Conservation (phyloP, 2,797 vertebrate genomes). For the Enteromius treurensis region DNA sequence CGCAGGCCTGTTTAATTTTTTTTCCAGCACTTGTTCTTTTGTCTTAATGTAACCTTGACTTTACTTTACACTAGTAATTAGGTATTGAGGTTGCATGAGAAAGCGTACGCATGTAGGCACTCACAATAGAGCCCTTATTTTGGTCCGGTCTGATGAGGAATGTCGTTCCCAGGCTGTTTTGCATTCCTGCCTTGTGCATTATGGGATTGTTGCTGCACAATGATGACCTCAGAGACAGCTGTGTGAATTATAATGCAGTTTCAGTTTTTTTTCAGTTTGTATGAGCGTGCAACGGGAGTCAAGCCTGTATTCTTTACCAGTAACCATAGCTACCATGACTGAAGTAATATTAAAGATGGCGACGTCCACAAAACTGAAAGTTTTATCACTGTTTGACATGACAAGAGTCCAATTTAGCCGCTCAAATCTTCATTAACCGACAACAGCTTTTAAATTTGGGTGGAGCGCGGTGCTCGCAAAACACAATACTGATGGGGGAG, state of each 20-base stretch:
- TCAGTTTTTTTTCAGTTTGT: too few species aligned
- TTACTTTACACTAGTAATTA: background rate
- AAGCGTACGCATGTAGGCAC: background rate
- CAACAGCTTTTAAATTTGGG: too few species aligned
- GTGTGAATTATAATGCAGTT: background rate
- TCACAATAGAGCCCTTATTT: conserved; percentile 55
- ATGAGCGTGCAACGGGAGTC: too few species aligned
- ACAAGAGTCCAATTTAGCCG: too few species aligned
- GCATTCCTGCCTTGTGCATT: conserved; percentile 54
- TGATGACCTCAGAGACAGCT: conserved; percentile 21
- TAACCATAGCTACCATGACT: too few species aligned
- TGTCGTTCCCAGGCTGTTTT: conserved; percentile 58
- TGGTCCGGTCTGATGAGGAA: conserved; percentile 47
- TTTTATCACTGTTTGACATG: too few species aligned
- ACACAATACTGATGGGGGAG: too few species aligned
- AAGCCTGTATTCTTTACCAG: too few species aligned
- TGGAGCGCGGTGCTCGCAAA: too few species aligned
- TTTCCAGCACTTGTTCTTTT: conserved; percentile 5
- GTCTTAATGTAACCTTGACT: conserved; percentile 23
- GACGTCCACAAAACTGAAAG: too few species aligned
- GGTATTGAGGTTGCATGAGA: conserved; percentile 6
- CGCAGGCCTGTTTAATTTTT: background rate
- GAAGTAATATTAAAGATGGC: too few species aligned
- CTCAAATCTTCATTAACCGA: too few species aligned
- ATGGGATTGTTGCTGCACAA: conserved; percentile 40